Percentiles rank a stretch among this genome's conserved stretches.
Evolutionary conservation across 2,797 vertebrate species (phyloP).

Genomic region (Sphenopsis melanotis): DNA sequence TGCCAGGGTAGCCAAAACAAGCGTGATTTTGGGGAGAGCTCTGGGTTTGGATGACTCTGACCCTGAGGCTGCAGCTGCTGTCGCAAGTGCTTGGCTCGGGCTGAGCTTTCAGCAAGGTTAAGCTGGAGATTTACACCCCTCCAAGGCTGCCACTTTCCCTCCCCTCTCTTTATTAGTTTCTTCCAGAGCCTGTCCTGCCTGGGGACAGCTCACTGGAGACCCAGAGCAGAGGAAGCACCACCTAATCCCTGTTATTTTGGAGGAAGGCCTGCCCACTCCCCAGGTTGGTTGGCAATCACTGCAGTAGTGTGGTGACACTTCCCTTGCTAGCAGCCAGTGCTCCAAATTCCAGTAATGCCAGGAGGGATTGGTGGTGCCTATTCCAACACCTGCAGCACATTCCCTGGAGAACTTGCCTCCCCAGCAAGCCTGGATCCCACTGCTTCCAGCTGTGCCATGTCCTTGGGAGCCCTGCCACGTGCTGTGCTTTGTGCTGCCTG

Average conservation of each 20-base stretch:
- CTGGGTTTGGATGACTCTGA: background rate
- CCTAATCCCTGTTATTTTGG: background rate
- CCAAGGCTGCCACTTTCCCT: background rate
- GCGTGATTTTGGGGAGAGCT: background rate
- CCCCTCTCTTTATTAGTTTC: background rate
- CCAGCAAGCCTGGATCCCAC: background rate
- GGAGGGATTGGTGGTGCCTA: background rate
- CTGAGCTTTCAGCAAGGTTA: background rate
- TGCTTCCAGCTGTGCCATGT: background rate
- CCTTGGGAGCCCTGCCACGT: background rate
- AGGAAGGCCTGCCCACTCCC: rapidly evolving
- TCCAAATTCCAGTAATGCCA: background rate
- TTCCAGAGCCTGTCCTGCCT: background rate
- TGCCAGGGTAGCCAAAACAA: background rate
- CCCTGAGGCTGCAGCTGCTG: background rate
- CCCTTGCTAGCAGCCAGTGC: background rate
- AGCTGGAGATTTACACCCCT: background rate
- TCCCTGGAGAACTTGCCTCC: background rate
- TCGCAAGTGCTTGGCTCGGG: rapidly evolving
- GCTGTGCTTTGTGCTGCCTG: background rate
- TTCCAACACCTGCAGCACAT: rapidly evolving
- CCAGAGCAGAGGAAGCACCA: rapidly evolving
- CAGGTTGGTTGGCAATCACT: background rate
- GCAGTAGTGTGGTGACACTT: rapidly evolving
- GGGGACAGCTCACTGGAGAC: background rate